A percentile compares a stretch with the other conserved stretches of the same genome.
These are phyloP conservation scores for Drosophila acutilabella DNA, from an alignment of 2,888 invertebrate genomes.

Conservation along the genomic window DNA sequence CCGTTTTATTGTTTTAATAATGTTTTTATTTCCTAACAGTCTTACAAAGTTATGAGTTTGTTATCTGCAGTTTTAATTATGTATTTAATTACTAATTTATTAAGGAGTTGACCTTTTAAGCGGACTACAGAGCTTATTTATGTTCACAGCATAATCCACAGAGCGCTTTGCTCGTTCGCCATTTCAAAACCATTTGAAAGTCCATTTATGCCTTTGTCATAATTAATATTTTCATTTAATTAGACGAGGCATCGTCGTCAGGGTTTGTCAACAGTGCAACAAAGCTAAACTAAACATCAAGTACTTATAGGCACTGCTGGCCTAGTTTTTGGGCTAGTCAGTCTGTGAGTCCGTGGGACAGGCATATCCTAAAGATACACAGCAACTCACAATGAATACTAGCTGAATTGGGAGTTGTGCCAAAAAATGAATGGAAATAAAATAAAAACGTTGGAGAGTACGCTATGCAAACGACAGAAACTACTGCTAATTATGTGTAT, in stretches of 20 bases:
- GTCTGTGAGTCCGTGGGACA: not conserved
- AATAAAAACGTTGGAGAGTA: conserved; percentile 23
- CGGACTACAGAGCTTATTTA: not conserved
- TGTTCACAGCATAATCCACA: not conserved
- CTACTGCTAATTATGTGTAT: conserved; percentile 79
- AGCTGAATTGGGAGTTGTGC: conserved; percentile 39
- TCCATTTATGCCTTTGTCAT: conserved; percentile 24
- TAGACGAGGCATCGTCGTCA: conserved; percentile 41
- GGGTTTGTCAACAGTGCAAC: conserved; percentile 44
- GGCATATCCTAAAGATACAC: conserved; percentile 54
- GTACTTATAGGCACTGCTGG: conserved; percentile 45
- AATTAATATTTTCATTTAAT: conserved; percentile 74
- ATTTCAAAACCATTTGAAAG: conserved; percentile 15
- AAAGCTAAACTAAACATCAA: conserved; percentile 59
- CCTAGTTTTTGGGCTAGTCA: conserved; percentile 50
- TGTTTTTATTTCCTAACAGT: too few species aligned
- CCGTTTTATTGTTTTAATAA: too few species aligned
- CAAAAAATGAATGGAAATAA: conserved; percentile 23
- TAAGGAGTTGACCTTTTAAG: too few species aligned
- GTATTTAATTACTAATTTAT: not conserved
- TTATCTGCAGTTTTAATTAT: not conserved
- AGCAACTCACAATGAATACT: conserved; percentile 34
- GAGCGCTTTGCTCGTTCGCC: not conserved
- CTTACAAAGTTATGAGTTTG: too few species aligned
- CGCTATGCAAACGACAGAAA: conserved; percentile 57